Base-by-base conservation (phyloP, 2,113 vertebrate genomes). In the Salminus brasiliensis region DNA sequence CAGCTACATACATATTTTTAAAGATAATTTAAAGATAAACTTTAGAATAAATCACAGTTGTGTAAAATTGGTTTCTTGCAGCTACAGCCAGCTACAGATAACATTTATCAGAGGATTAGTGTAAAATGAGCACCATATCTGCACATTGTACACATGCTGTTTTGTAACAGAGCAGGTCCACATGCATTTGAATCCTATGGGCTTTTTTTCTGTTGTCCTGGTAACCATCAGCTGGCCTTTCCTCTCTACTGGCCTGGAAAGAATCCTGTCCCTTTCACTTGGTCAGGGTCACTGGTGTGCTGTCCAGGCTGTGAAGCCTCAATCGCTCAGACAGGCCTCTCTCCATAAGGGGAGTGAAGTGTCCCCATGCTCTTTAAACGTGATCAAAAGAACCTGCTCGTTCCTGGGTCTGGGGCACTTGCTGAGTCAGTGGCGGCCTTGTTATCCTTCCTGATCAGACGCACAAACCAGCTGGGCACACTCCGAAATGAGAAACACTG, bases 391-490 rank as follows among this genome's bases (percentile, higher is more conserved):
- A 27, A 13, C 15, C 36, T 18, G 18, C 10, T n/a, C 13, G 27
- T 43, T 74, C 16, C 63, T 45, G 45, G 11, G 43, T 3, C 45
- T 52, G 67, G 27, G 34, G 41, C 29, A 36, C 18, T 15, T 18
- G 55, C 68, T 74, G 62, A 62, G 45, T 66, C 60, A 57, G 49
- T 63, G 59, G n/a, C 45, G 52, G 63, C 43, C 57, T 62, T 81
- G 23, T 71, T 65, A 79, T 59, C 52, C 21, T 18, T 67, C 41
- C 39, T 41, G 74, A 77, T 73, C 68, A 39, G 39, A 32, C 27
- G 67, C 68, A 27, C 45, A 67, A 63, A 36, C 21, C 76, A 43
- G 34, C 41, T 43, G 52, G 55, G 39, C 7, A 47, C 39, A 25
- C 11, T 23, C 30, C 49, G 32, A 49, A 75, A 13, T 62, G 55